These are phyloP conservation scores for Leptinotarsa tumamoca DNA, from an alignment of 2,888 invertebrate genomes.

Conservation along the genomic window DNA sequence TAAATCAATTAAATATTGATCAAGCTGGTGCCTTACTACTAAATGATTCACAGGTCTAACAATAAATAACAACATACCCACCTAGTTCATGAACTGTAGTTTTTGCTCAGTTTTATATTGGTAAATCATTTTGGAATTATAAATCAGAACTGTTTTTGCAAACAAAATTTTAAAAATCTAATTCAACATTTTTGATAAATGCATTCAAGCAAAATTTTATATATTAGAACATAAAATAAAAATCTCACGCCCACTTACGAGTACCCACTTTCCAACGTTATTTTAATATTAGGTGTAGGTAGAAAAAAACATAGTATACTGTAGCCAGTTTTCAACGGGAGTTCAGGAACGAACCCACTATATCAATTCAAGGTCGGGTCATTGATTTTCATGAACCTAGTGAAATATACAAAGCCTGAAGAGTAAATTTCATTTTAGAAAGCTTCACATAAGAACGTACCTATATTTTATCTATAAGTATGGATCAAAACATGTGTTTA, in stretches of 20 bases:
- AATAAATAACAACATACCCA: background rate
- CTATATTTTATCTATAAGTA: constrained; percentile 13
- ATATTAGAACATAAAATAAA: constrained; percentile 25
- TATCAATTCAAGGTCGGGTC: constrained; percentile 41
- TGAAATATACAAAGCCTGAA: constrained; percentile 24
- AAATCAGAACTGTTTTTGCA: background rate
- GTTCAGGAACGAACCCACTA: constrained; percentile 35
- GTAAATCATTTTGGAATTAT: background rate
- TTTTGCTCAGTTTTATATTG: background rate
- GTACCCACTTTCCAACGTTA: constrained; percentile 39
- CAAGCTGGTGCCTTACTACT: background rate
- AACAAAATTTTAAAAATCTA: background rate
- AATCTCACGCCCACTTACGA: constrained; percentile 34
- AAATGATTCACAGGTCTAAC: background rate
- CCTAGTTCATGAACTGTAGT: background rate
- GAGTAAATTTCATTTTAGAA: constrained; percentile 11
- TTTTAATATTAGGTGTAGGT: constrained; percentile 45
- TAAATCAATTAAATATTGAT: background rate
- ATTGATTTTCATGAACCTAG: constrained; percentile 40
- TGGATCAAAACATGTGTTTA: constrained; percentile 2
- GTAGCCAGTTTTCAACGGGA: constrained; percentile 40
- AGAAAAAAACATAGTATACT: constrained; percentile 33
- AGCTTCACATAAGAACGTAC: constrained; percentile 11
- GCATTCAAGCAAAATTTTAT: constrained; percentile 8
- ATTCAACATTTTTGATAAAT: constrained; percentile 18